Percentiles rank a stretch among this genome's conserved stretches.
Conservation (phyloP, 1,140 invertebrate species). For the Andricus grossulariae region DNA sequence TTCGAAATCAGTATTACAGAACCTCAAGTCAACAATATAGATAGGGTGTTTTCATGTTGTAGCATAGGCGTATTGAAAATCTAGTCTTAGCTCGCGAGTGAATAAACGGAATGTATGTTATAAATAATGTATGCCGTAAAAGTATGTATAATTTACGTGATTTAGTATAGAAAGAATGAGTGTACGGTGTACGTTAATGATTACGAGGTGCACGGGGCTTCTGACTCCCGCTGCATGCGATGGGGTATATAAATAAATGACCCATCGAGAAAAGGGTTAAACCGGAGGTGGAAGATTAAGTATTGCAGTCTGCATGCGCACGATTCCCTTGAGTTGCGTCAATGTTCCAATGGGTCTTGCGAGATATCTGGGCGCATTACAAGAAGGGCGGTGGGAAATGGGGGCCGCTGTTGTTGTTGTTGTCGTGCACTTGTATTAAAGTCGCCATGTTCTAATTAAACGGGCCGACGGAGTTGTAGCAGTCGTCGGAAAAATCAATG, state of each 20-base stretch:
- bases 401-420: conserved; percentile 71
- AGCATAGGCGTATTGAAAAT: conserved; percentile 71
- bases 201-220: no score
- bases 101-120: conserved; percentile 36
- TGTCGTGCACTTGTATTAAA: conserved; percentile 75
- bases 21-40: conserved; percentile 67
- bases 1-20: conserved; percentile 41
- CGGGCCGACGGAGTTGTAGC: conserved; percentile 74
- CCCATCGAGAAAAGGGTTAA: no score
- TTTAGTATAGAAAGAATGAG: conserved; percentile 49
- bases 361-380: no score
- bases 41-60: conserved; percentile 76
- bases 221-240: no score
- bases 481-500: conserved; percentile 74
- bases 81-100: conserved; percentile 69
- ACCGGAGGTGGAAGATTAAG: no score
- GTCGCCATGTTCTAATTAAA: conserved; percentile 75
- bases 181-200: no score
- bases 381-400: conserved; percentile 47
- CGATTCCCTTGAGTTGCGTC: no score
- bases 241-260: no score
- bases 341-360: no score
- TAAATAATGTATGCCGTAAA: background rate
- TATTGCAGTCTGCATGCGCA: no score
- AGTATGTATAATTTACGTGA: conserved; percentile 42